Percentiles rank a stretch among this genome's conserved stretches.
These are phyloP conservation scores for Oenanthe melanoleuca DNA, from an alignment of 2,113 vertebrate species.

Conservation along the genomic window DNA sequence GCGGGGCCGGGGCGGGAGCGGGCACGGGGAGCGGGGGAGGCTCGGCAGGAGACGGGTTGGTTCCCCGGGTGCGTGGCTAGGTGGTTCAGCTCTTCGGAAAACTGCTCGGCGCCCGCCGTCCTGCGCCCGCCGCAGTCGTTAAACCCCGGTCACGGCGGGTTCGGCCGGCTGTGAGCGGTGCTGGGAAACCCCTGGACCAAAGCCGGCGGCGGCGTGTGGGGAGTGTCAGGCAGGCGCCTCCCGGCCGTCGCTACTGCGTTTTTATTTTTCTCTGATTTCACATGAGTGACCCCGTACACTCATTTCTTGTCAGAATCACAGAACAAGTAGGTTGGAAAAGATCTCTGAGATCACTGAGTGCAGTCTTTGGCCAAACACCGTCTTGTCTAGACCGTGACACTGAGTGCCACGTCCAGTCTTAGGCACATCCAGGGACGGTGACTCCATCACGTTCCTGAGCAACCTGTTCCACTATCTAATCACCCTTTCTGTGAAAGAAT, in stretches of 20 bases:
- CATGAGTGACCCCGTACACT: neutral
- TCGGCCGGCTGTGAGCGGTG: neutral
- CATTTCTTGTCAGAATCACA: neutral
- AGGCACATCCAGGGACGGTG: fast-evolving
- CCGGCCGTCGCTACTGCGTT: too few relatives aligned
- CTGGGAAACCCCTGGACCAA: neutral
- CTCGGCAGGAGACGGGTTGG: fast-evolving
- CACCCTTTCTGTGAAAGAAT: neutral
- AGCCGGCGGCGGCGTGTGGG: neutral
- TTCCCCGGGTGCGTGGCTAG: fast-evolving
- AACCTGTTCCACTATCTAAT: neutral
- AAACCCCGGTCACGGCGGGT: neutral
- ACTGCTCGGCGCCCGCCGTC: neutral
- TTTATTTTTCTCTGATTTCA: neutral
- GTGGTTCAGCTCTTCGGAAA: neutral
- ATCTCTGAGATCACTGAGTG: neutral
- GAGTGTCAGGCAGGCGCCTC: neutral
- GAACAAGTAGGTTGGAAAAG: neutral
- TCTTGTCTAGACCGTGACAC: too few relatives aligned
- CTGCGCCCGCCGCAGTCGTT: neutral
- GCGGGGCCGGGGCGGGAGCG: too few relatives aligned
- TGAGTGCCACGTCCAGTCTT: too few relatives aligned
- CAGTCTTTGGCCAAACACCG: neutral
- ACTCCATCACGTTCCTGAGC: neutral
- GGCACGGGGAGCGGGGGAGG: neutral